phyloP scores from a whole-genome alignment of 1,140 invertebrate genomes.

The Orussus abietinus region DNA sequence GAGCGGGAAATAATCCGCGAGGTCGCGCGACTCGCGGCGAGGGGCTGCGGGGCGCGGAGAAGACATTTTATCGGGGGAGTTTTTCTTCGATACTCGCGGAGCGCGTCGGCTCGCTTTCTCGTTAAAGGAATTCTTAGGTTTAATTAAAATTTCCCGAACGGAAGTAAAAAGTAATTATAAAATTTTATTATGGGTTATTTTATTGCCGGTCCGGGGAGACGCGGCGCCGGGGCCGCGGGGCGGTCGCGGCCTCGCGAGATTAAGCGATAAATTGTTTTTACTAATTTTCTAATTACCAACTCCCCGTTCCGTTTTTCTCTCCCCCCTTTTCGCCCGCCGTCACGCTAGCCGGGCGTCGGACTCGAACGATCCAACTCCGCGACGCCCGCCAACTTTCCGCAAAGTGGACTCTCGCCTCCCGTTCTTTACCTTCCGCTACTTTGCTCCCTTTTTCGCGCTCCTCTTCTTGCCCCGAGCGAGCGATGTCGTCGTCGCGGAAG shows the following conservation, averaged over 20 bases:
- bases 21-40: no score
- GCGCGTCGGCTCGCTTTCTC: conserved; percentile 25
- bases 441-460: no score
- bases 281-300: conserved; percentile 41
- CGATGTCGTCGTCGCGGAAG: no score
- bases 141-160: conserved; percentile 47
- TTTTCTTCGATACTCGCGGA: conserved; percentile 17
- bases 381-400: no score
- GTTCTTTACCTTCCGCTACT: no score
- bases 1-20: no score
- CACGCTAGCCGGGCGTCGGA: no score
- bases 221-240: conserved; percentile 21
- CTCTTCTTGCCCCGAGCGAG: no score
- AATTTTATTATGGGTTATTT: conserved; percentile 44
- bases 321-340: background rate
- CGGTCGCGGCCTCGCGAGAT: conserved; percentile 33
- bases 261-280: conserved; percentile 46
- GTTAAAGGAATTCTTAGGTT: conserved; percentile 43
- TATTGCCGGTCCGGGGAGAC: conserved; percentile 13
- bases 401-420: no score
- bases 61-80: no score
- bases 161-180: conserved; percentile 49
- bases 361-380: no score
- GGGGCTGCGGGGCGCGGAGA: no score
- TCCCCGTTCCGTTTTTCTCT: background rate